Evolutionary conservation across 2,113 vertebrate species (phyloP), one percentile per base, ranked within the genome.

Genomic region (Pogona vitticeps): DNA sequence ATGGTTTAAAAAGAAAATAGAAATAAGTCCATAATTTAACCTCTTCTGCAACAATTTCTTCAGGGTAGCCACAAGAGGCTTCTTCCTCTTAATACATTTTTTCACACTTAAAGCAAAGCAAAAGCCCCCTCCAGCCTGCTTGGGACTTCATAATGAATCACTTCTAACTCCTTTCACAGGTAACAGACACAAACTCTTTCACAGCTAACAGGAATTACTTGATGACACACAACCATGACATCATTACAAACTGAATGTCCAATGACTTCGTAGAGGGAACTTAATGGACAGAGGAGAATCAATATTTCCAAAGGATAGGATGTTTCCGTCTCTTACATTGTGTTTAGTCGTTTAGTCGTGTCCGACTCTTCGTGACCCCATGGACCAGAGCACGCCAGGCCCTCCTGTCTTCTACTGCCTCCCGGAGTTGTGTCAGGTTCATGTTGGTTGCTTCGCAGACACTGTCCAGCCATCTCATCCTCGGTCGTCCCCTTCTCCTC

Each of bases 211-310:
- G 67, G 79, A 68, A 33, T 92, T 90, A 90, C 81, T 91, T 90
- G 87, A 63, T 12, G 23, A 26, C 72, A 88, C 40, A 80, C 17
- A 86, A 71, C 80, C 75, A 26, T 56, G 80, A 40, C 31, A 36
- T 81, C 81, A 88, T 78, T 89, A 73, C 13, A 83, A 88, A 87
- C 1, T 90, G 70, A 76, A 71, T 36, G 90, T 90, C 58, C 68
- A 72, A 1, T 75, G 82, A 20, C 6, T 75, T 3, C 31, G 80
- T 20, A n/a, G 78, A 36, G 52, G 20, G 6, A 31, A 70, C 3
- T 88, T 85, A 87, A 88, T 84, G 28, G 85, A 72, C 0, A 2
- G 7, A 1, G 28, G 10, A 79, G 56, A 87, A 9, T 67, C 40
- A 56, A 86, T 76, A 0, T 52, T 73, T 88, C 77, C 26, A 28